Conservation (phyloP, 2,113 vertebrate genomes). For the Corvus hawaiiensis region DNA sequence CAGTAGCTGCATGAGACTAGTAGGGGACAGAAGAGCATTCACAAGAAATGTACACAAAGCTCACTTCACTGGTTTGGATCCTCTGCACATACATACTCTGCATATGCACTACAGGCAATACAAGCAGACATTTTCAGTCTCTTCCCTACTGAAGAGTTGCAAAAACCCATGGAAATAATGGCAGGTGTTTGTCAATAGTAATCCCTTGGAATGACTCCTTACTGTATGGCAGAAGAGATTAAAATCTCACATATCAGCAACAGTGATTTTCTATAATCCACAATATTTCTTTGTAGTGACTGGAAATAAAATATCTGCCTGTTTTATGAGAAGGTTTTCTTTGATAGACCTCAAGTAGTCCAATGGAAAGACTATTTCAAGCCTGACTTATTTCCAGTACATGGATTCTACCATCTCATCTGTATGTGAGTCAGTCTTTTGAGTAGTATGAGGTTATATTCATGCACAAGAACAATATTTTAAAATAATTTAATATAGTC, state of each 20-base stretch:
- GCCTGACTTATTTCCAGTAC: neutral
- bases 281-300: neutral
- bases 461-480: neutral
- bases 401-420: neutral
- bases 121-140: neutral
- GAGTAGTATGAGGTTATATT: neutral
- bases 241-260: neutral
- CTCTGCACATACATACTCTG: neutral
- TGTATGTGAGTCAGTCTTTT: neutral
- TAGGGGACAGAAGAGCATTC: neutral
- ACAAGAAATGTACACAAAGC: neutral
- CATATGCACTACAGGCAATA: neutral
- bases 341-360: neutral
- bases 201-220: neutral
- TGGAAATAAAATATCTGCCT: neutral
- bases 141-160: neutral
- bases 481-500: neutral
- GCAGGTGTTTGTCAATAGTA: neutral
- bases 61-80: neutral
- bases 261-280: neutral
- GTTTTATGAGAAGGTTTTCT: neutral
- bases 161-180: neutral
- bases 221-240: neutral
- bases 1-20: fast-evolving
- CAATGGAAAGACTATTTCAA: neutral